Conservation (phyloP, 64 coral and sea anemone species). For the Pocillopora verrucosa region DNA sequence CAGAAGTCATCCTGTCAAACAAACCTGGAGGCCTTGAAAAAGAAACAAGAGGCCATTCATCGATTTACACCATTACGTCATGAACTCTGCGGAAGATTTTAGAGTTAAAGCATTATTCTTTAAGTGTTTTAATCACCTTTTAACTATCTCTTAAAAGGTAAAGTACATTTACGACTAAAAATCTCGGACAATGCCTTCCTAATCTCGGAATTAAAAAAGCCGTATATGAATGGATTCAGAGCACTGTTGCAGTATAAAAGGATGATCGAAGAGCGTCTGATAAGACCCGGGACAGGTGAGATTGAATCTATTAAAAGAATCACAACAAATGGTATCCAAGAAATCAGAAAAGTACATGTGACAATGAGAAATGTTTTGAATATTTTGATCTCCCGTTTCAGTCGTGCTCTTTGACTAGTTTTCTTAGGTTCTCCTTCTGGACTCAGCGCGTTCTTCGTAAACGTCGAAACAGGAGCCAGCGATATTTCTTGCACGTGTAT, state of each 20-base stretch:
- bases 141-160: background rate
- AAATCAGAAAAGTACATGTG: conserved; percentile 47
- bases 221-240: conserved; percentile 71
- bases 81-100: too few species aligned
- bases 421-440: background rate
- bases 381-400: conserved; percentile 70
- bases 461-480: background rate
- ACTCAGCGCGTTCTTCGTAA: background rate
- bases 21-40: conserved; percentile 8
- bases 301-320: conserved; percentile 42
- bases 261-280: conserved; percentile 44
- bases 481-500: conserved; percentile 33
- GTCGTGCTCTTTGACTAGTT: background rate
- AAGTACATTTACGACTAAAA: background rate
- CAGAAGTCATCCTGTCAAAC: background rate
- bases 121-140: too few species aligned
- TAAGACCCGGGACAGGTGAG: background rate
- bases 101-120: too few species aligned
- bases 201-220: conserved; percentile 55
- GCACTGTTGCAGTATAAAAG: conserved; percentile 74
- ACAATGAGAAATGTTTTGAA: conserved; percentile 74
- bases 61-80: too few species aligned
- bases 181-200: conserved; percentile 27
- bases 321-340: conserved; percentile 53
- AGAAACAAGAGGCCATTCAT: conserved; percentile 25